phyloP scores from a whole-genome alignment of 2,797 vertebrate species.

The Falco columbarius region DNA sequence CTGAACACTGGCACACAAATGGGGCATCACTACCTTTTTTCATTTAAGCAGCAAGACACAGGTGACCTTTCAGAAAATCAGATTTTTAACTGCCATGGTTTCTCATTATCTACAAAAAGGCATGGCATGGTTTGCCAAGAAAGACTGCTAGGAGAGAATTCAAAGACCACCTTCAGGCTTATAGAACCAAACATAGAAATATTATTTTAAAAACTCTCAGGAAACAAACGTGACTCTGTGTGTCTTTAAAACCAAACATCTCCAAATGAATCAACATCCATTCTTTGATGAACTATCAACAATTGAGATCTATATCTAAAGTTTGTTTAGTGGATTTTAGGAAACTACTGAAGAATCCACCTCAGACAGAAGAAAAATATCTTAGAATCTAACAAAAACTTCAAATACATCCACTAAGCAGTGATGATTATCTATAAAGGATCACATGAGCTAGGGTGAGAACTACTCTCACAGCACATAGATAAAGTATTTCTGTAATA shows the following conservation, averaged over 20 bases:
- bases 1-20: not conserved
- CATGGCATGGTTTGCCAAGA: not conserved
- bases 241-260: not conserved
- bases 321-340: not conserved
- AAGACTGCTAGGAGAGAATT: not conserved
- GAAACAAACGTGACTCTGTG: not conserved
- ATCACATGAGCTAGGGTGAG: not conserved
- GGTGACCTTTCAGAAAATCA: not conserved
- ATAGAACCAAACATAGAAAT: not conserved
- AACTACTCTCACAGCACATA: not conserved
- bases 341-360: not conserved
- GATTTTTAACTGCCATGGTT: not conserved
- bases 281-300: not conserved
- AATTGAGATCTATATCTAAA: not conserved
- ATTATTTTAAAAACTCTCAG: not conserved
- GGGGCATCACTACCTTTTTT: not conserved
- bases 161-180: not conserved
- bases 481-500: not conserved
- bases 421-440: not conserved
- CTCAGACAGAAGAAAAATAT: not conserved
- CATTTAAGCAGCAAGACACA: not conserved
- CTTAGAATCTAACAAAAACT: constrained; percentile 17
- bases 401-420: not conserved
- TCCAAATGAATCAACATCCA: not conserved
- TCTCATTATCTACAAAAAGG: not conserved